Conservation (phyloP, 2,113 vertebrate species). For the Marcusenius ussheri region DNA sequence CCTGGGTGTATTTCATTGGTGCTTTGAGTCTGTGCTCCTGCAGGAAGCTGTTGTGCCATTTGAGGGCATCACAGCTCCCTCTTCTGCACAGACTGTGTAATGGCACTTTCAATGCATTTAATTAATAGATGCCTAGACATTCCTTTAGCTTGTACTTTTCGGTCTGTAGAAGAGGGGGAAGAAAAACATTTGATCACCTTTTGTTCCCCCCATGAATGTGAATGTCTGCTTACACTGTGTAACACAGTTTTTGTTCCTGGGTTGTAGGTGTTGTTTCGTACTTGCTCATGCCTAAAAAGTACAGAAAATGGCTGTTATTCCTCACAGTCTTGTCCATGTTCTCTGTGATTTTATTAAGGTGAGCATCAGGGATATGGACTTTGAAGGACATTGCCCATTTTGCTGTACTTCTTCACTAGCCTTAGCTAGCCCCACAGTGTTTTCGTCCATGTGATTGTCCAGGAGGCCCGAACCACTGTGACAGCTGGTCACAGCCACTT, state of each 20-base stretch:
- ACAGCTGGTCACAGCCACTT: neutral
- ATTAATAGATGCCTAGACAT: neutral
- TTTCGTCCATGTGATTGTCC: neutral
- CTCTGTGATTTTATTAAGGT: neutral
- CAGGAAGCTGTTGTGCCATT: neutral
- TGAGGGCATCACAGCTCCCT: neutral
- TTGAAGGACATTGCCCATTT: neutral
- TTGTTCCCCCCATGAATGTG: neutral
- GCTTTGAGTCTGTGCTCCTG: neutral
- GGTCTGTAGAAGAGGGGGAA: neutral
- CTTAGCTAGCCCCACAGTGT: neutral
- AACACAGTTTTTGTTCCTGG: neutral
- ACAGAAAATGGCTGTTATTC: neutral
- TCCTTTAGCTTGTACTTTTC: neutral
- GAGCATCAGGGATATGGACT: neutral
- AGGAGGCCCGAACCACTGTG: neutral
- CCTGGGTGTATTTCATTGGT: neutral
- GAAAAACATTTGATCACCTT: neutral
- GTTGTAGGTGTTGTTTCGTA: neutral
- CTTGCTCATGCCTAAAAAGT: neutral
- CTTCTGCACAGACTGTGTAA: neutral
- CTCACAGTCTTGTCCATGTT: neutral
- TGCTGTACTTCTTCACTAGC: neutral
- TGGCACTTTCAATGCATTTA: neutral
- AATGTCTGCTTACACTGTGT: neutral